Evolutionary conservation across 2,797 vertebrate genomes (phyloP), one percentile per base, ranked within the genome.

Genomic region (Diplodus puntazzo): DNA sequence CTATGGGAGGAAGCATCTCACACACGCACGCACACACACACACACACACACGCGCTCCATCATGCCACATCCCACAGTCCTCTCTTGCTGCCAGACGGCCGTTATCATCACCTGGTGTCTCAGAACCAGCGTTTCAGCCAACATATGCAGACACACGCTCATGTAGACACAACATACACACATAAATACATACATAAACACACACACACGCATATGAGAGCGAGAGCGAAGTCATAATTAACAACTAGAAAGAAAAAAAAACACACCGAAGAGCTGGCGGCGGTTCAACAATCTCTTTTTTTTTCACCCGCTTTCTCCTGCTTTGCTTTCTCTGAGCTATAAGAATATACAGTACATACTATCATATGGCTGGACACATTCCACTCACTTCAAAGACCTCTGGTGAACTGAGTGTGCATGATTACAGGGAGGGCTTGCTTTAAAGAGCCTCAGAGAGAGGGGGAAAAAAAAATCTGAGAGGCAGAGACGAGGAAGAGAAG

Each of bases 401-500:
- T 75, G 87, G 79, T 67, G 85, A 87, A 80, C 83, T 75, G 88
- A 85, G 83, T 66, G 81, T 79, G 87, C 86, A 83, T 93, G 89
- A 94, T 92, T 94, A 93, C 83, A 92, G 90, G 90, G 92, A 90
- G 86, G 78, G 83, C 69, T 81, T 70, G 79, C 85, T 90, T 91
- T 89, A 89, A 87, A 90, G 78, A 71, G 79, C 70, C 72, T 80
- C 49, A 6, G 78, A 81, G 77, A 87, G 75, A 58, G 11, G 23
- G 52, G 11, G 2, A 52, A 11, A 66, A 25, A 53, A 66, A 69
- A 84, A 71, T 55, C 52, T 13, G 62, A 76, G 73, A 79, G 60
- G 25, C 74, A 80, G 75, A 75, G 72, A 88, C 42, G 16, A 63
- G 63, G 67, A 82, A 75, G 43, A 76, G 80, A 80, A 50, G 59